Evolutionary conservation across 2,113 vertebrate species (phyloP), one percentile per base, ranked within the genome.

Genomic region (Empidonax alnorum): DNA sequence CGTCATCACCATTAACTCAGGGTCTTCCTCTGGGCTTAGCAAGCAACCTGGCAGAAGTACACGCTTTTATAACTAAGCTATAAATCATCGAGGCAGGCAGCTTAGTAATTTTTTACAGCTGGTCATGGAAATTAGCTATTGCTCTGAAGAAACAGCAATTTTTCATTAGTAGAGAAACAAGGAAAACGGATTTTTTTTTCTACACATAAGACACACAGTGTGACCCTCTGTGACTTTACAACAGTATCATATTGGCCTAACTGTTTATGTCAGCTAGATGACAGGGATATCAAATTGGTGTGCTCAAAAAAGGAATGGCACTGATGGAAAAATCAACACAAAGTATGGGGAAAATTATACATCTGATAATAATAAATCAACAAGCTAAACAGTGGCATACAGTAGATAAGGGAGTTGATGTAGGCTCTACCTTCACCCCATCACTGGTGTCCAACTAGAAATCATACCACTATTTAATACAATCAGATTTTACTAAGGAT

Each of bases 61-160:
- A 81, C 47, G 9, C 72, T 94, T 94, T 91, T 87, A 89, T 76
- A 95, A 93, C 73, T 50, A 68, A 75, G 91, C 58, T 83, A 91
- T 92, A 96, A 94, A 94, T 96, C 96, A 92, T 63, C 50, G 35
- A 50, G 82, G 14, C 85, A 86, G 50, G 63, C 95, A 95, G 75
- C 22, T 95, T 77, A 65, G 83, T 94, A 90, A 97, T 96, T 86
- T 73, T 91, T 97, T 90, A 95, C 94, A 96, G 95, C 85, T 96
- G 96, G 49, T 89, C 47, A 62, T 1, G 84, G 92, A 91, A 93
- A 90, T 67, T 44, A 84, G 55, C 46, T 83, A 31, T 86, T 93
- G 61, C 72, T 90, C 79, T 90, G 79, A 94, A 94, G 50, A 86
- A 85, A 68, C 0, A 74, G 24, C 28, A 49, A 55, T 53, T 62